phyloP scores from a whole-genome alignment of 2,888 invertebrate species.

The Altica lythri region DNA sequence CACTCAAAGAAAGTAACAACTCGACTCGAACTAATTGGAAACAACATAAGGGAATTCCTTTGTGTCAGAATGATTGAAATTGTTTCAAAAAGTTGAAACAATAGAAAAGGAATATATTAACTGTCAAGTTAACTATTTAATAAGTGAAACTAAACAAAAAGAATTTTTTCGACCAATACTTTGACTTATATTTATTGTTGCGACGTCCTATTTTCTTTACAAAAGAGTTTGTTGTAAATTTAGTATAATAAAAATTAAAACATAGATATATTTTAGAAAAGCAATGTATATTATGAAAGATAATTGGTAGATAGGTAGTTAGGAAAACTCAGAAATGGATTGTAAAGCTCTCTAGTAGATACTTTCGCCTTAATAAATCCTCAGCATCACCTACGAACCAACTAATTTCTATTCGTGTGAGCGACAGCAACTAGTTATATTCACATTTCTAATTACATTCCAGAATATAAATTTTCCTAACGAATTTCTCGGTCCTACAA shows the following conservation, averaged over 20 bases:
- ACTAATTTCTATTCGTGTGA: slow-evolving; percentile 9
- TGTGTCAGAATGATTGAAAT: background rate
- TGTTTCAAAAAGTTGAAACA: background rate
- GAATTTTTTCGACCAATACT: background rate
- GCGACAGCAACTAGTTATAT: slow-evolving; percentile 8
- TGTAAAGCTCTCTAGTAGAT: too few species aligned
- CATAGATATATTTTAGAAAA: too few species aligned
- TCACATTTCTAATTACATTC: slow-evolving; percentile 19
- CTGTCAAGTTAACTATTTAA: background rate
- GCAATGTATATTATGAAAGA: too few species aligned
- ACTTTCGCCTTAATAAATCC: too few species aligned
- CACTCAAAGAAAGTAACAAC: background rate
- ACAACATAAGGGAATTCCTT: background rate
- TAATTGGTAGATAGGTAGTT: too few species aligned
- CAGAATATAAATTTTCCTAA: slow-evolving; percentile 10
- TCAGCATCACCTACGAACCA: too few species aligned
- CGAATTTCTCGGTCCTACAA: slow-evolving; percentile 6
- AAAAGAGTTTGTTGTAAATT: too few species aligned
- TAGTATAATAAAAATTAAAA: too few species aligned
- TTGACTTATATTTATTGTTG: too few species aligned
- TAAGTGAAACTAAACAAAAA: background rate
- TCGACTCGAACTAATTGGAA: background rate
- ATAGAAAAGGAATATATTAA: background rate
- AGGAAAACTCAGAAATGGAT: too few species aligned
- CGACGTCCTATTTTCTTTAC: too few species aligned